Evolutionary conservation across 2,113 vertebrate species (phyloP), one percentile per base, ranked within the genome.

Genomic region (Bombycilla garrulus): DNA sequence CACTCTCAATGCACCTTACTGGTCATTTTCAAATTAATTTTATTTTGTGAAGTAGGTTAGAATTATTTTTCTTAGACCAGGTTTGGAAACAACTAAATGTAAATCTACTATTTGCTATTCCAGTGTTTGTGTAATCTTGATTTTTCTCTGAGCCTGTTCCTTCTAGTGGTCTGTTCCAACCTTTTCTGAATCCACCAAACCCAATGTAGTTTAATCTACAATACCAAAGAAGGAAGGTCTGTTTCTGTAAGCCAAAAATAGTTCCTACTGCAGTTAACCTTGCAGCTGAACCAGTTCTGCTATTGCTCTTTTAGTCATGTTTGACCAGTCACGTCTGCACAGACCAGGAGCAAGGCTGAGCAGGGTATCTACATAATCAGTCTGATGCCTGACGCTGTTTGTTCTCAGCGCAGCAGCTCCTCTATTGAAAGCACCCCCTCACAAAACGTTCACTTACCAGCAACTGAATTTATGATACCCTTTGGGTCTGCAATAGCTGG

Each of bases 151-250:
- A 91, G 53, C 25, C 42, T 45, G 36, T 91, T 92, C 36, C 69
- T 90, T 40, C 62, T 92, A 44, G 28, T 76, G 53, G 50, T 92
- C 78, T 66, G 25, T 48, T 53, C 48, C 42, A 48, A 71, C 48
- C 48, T 69, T 64, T 95, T 92, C 48, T 84, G 36, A 84, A 45
- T 76, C 60, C 53, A 71, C 84, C 77, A 76, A 92, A 84, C 65
- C 45, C 57, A n/a, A 7, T 15, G 19, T 33, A 45, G 69, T 35
- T 92, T 69, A 81, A 72, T 81, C 48, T 70, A 69, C 87, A 79
- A 5, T 48, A 67, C 73, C 61, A 67, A 81, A 94, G 87, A 92
- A 86, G 91, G 81, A 92, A 93, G 74, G 26, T 64, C 65, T 92
- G 36, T 81, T 91, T 91, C 92, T 89, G 48, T 42, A 45, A 79